Conservation (phyloP, 1,140 invertebrate genomes). For the Drosophila bipectinata region DNA sequence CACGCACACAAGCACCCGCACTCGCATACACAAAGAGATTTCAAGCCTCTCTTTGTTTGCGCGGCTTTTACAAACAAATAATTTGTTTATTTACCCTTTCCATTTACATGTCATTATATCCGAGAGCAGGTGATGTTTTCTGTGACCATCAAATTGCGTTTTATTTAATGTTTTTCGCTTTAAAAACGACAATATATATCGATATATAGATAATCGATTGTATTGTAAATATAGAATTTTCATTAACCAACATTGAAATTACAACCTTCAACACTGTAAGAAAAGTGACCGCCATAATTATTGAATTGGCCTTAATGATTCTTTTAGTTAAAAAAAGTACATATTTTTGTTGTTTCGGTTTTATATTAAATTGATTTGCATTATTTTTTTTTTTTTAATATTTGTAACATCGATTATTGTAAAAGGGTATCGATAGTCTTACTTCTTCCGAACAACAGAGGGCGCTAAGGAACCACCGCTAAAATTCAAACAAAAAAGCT, state of each 20-base stretch:
- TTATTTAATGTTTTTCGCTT: conserved; percentile 70
- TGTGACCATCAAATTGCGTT: conserved; percentile 36
- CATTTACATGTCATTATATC: conserved; percentile 9
- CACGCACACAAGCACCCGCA: conserved; percentile 23
- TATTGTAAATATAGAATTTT: too few species aligned
- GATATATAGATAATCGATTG: too few species aligned
- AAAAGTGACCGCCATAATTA: too few species aligned
- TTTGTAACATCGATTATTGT: not conserved
- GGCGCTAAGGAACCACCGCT: conserved; percentile 8
- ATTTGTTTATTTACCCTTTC: not conserved
- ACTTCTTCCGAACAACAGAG: not conserved
- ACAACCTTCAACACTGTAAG: too few species aligned
- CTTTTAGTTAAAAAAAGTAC: too few species aligned
- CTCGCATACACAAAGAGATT: conserved; percentile 31
- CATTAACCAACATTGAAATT: too few species aligned
- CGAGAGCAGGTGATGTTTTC: conserved; percentile 13
- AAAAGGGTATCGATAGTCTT: not conserved
- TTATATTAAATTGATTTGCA: too few species aligned
- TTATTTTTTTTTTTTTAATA: too few species aligned
- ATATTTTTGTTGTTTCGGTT: too few species aligned
- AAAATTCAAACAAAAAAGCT: conserved; percentile 26
- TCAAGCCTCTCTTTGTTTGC: conserved; percentile 28
- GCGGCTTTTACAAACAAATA: conserved; percentile 1
- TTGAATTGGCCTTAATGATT: too few species aligned
- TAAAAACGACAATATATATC: conserved; percentile 37